Percentiles rank a stretch among this genome's conserved stretches.
Conservation (phyloP, 1,140 invertebrate genomes). For the Drosophila lowei region DNA sequence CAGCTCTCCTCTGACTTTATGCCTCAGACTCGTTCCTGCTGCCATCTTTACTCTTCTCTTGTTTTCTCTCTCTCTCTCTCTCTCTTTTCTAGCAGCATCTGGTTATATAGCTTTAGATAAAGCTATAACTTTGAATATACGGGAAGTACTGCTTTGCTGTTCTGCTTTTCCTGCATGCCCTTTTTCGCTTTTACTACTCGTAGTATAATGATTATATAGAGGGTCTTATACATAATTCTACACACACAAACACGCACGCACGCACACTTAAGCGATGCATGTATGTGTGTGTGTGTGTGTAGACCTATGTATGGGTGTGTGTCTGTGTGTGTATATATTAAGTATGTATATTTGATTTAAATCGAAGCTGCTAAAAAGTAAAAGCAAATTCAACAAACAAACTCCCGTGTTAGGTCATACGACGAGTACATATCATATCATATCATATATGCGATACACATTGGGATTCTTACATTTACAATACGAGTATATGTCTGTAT, state of each 20-base stretch:
- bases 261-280: slow-evolving; percentile 15
- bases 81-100: slow-evolving; percentile 13
- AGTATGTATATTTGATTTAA: slow-evolving; percentile 78
- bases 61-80: slow-evolving; percentile 24
- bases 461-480: slow-evolving; percentile 27
- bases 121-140: too few relatives aligned
- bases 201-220: slow-evolving; percentile 70
- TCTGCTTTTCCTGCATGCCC: slow-evolving; percentile 22
- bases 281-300: slow-evolving; percentile 1
- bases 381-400: slow-evolving; percentile 81
- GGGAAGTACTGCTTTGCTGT: background rate
- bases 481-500: slow-evolving; percentile 15
- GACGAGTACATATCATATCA: slow-evolving; percentile 25
- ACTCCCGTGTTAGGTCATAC: slow-evolving; percentile 33
- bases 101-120: too few relatives aligned
- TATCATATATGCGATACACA: slow-evolving; percentile 42
- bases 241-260: slow-evolving; percentile 1
- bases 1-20: slow-evolving; percentile 2
- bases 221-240: slow-evolving; percentile 3
- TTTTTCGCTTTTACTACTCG: slow-evolving; percentile 38
- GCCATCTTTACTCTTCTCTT: slow-evolving; percentile 1
- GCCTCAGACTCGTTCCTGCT: background rate
- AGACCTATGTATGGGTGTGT: slow-evolving; percentile 24
- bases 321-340: slow-evolving; percentile 38
- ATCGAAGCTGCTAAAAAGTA: slow-evolving; percentile 77